Conservation (phyloP, 2,888 invertebrate species). For the Drosophila aldrichi region DNA sequence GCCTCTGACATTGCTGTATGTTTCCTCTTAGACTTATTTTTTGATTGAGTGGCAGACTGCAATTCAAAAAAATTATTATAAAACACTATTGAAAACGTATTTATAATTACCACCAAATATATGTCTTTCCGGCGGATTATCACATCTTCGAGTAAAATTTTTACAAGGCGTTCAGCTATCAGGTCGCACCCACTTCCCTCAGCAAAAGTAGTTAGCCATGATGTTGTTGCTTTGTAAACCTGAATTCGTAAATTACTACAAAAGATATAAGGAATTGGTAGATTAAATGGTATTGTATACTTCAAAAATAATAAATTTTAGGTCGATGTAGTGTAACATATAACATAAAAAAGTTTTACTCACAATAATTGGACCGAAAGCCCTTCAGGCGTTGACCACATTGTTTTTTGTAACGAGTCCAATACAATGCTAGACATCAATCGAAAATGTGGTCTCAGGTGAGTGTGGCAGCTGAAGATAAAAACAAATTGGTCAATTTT, state of each 20-base stretch:
- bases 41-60: conserved; percentile 4
- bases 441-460: conserved; percentile 53
- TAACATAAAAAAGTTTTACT: conserved; percentile 1
- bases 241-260: conserved; percentile 38
- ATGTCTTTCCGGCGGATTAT: conserved; percentile 18
- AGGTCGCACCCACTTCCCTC: conserved; percentile 43
- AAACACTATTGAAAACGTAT: too few relatives aligned
- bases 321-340: background rate
- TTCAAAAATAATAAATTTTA: too few relatives aligned
- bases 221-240: conserved; percentile 22
- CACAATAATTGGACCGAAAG: conserved; percentile 28
- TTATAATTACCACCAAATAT: conserved; percentile 24
- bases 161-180: conserved; percentile 31
- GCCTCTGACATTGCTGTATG: background rate
- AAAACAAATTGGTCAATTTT: background rate
- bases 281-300: too few relatives aligned
- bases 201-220: conserved; percentile 33
- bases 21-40: conserved; percentile 7
- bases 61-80: background rate
- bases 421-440: conserved; percentile 42
- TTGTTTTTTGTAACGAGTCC: conserved; percentile 45
- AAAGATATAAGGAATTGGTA: background rate
- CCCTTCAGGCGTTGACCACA: conserved; percentile 17
- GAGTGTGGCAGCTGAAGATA: conserved; percentile 50
- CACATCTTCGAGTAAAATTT: conserved; percentile 31